phyloP scores from a whole-genome alignment of 2,797 vertebrate species.

The Otolemur crassicaudatus region DNA sequence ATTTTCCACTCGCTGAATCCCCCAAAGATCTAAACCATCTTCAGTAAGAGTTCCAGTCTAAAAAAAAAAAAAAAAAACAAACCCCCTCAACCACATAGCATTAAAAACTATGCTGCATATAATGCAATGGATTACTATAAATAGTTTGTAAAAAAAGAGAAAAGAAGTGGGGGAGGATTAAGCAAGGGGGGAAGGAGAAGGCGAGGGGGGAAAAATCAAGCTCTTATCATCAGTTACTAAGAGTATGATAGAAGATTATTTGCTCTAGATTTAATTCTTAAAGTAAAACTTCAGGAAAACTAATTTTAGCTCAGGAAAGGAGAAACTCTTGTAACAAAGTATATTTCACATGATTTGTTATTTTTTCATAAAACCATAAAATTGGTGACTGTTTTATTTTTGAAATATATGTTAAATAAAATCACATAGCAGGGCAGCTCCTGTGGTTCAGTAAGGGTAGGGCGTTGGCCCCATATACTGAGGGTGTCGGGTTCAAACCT shows the following conservation, averaged over 20 bases:
- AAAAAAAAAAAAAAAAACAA: conserved; percentile 50
- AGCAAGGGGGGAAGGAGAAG: too few species aligned
- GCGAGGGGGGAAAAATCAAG: too few species aligned
- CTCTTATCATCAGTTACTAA: not conserved
- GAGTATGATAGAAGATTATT: not conserved
- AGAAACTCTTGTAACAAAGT: not conserved
- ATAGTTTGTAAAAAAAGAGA: not conserved
- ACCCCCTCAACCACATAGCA: not conserved
- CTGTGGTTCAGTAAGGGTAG: too few species aligned
- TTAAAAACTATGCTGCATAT: conserved; percentile 18
- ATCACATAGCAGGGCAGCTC: not conserved
- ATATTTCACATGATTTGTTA: not conserved
- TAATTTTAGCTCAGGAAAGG: conserved; percentile 13
- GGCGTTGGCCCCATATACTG: not conserved
- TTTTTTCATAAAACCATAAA: conserved; percentile 43
- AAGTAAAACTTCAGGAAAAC: conserved; percentile 30
- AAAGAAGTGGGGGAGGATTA: not conserved
- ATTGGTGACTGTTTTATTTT: not conserved
- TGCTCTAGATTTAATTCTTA: conserved; percentile 44
- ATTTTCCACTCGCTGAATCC: conserved; percentile 94
- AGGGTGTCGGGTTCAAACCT: too few species aligned
- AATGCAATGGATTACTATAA: not conserved
- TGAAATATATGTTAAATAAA: not conserved
- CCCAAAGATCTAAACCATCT: conserved; percentile 98
- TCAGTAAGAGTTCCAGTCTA: conserved; percentile 99